Evolutionary conservation across 2,113 vertebrate genomes (phyloP).

Genomic region (Micronycteris hirsuta): DNA sequence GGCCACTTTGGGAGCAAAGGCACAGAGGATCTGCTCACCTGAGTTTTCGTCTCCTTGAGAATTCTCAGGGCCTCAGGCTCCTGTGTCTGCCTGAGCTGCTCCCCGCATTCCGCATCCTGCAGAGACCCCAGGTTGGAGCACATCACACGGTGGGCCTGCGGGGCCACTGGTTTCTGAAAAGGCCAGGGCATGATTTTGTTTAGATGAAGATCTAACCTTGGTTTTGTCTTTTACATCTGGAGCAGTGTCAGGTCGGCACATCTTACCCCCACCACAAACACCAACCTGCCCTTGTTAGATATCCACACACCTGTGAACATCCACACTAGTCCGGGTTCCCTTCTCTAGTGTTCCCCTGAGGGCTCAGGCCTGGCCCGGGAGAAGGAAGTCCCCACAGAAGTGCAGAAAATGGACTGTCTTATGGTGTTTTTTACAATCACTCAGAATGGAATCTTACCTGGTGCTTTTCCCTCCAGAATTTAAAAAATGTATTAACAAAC

Average conservation of each 20-base stretch:
- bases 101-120: constrained; percentile 51
- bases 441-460: no score
- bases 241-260: background rate
- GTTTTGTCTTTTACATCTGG: no score
- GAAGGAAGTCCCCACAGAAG: background rate
- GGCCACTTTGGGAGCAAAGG: no score
- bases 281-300: background rate
- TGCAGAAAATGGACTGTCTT: background rate
- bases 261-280: background rate
- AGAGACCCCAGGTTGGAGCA: constrained; percentile 68
- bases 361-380: background rate
- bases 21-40: no score
- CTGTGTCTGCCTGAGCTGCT: no score
- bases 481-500: no score
- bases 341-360: accelerated
- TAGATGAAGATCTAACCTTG: no score
- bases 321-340: background rate
- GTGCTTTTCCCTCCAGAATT: no score
- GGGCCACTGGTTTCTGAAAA: constrained; percentile 79
- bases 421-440: no score
- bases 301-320: background rate
- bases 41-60: no score
- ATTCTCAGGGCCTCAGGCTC: no score
- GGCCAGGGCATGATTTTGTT: no score
- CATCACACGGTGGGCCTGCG: constrained; percentile 50